Conservation (phyloP, 2,888 invertebrate genomes). For the Crematogaster levior region DNA sequence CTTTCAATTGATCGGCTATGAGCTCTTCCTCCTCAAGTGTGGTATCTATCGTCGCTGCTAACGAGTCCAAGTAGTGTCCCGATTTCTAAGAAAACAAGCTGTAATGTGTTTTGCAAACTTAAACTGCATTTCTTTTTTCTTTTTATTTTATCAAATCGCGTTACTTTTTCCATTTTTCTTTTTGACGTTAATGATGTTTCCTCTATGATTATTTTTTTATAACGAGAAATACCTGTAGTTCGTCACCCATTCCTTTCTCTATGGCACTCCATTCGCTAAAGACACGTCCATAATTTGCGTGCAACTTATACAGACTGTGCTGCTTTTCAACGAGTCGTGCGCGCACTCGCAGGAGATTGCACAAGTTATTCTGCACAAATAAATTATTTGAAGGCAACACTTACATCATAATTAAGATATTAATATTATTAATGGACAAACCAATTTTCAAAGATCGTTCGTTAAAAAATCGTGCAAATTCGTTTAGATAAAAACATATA, state of each 20-base stretch:
- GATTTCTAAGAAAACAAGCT: conserved; percentile 85
- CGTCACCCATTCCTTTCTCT: conserved; percentile 93
- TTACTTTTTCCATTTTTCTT: background rate
- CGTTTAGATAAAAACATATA: too few relatives aligned
- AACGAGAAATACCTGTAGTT: conserved; percentile 87
- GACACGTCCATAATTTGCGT: conserved; percentile 93
- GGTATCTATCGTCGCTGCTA: conserved; percentile 91
- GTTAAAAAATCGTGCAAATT: background rate
- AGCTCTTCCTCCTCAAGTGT: conserved; percentile 93
- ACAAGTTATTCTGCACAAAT: conserved; percentile 83
- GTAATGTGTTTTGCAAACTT: conserved; percentile 70
- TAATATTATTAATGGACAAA: background rate
- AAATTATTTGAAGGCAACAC: background rate
- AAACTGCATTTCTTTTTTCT: conserved; percentile 26
- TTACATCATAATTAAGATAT: background rate
- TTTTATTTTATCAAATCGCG: background rate
- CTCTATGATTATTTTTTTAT: background rate
- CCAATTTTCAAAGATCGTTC: background rate
- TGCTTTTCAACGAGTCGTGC: conserved; percentile 92
- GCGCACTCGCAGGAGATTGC: conserved; percentile 84
- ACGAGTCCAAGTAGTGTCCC: conserved; percentile 90
- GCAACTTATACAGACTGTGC: conserved; percentile 92
- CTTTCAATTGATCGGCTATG: conserved; percentile 93
- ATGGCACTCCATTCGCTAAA: conserved; percentile 95
- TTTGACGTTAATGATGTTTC: background rate